Evolutionary conservation across 2,113 vertebrate species (phyloP), one percentile per base, ranked within the genome.

Genomic region (Suricata suricatta): DNA sequence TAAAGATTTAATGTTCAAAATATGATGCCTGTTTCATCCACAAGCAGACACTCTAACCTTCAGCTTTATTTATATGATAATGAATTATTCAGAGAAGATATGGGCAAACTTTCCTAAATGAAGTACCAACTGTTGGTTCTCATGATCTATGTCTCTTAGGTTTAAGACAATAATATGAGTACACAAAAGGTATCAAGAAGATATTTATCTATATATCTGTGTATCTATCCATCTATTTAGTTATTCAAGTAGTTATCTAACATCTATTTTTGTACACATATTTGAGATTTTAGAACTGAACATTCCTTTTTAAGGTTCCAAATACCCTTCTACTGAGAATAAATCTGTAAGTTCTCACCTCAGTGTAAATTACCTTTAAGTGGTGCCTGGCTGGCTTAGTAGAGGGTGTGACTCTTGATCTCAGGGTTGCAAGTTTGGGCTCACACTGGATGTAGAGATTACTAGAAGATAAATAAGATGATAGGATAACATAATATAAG

Each of bases 41-140:
- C 29, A 60, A 66, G 27, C 14, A 50, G 10, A 88, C 60, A 79
- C 3, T 31, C 16, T n/a, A 15, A 19, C 88, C 52, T 94, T 86
- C 23, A 76, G 68, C 15, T 95, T 94, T 93, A 71, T 97, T 92
- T 96, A 74, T 71, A 69, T 74, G 38, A 47, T 89, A 87, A 79
- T 92, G 74, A 94, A 66, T 95, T 86, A 33, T 93, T 86, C 64
- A 79, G 72, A 57, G 71, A 77, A 52, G 9, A 52, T 68, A 54
- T 23, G 50, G 25, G 3, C 52, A 77, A 17, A 50, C 57, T 76
- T 80, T 89, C 35, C 79, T 63, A 92, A 69, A 88, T 54, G 33
- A 35, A 83, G 12, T 50, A 25, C 15, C 41, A 33, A 72, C 4
- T 90, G 21, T 90, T 44, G 71, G 33, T 33, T 38, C n/a, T 63